Percentiles rank a stretch among this genome's conserved stretches.
Conservation (phyloP, 2,888 invertebrate species). For the Agonopterix heracliana region DNA sequence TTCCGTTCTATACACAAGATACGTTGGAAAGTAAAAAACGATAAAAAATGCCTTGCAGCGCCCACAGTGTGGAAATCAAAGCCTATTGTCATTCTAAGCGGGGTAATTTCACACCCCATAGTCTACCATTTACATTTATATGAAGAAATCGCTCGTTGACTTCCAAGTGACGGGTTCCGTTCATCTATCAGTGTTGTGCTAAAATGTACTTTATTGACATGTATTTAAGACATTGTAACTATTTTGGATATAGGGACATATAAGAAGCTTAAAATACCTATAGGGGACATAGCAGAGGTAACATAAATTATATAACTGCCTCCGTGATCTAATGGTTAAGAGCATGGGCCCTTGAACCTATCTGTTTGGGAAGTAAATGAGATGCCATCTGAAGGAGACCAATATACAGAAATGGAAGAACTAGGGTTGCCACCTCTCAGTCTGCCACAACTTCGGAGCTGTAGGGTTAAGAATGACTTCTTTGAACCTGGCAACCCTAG, state of each 20-base stretch:
- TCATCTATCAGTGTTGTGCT: background rate
- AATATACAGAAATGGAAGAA: too few species aligned
- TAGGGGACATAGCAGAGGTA: background rate
- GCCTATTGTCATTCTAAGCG: conserved; percentile 41
- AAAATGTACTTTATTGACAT: background rate
- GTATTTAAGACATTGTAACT: background rate
- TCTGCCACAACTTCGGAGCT: too few species aligned
- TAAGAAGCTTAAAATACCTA: background rate
- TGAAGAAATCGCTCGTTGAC: conserved; percentile 39
- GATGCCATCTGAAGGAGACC: too few species aligned
- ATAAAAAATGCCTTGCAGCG: conserved; percentile 8
- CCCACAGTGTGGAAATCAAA: conserved; percentile 38
- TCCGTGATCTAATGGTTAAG: too few species aligned
- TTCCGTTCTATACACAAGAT: too few species aligned
- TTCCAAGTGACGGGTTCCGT: background rate
- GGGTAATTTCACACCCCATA: conserved; percentile 39
- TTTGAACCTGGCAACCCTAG: too few species aligned
- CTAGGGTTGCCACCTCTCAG: too few species aligned
- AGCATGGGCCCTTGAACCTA: too few species aligned
- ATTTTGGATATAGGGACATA: background rate
- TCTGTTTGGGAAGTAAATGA: too few species aligned
- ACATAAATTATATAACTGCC: too few species aligned
- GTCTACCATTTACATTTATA: conserved; percentile 53
- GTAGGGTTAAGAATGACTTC: too few species aligned
- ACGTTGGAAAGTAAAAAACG: too few species aligned